Percentiles rank a stretch among this genome's conserved stretches.
Evolutionary conservation across 2,888 invertebrate species (phyloP).

Genomic region (Trichopria drosophilae): DNA sequence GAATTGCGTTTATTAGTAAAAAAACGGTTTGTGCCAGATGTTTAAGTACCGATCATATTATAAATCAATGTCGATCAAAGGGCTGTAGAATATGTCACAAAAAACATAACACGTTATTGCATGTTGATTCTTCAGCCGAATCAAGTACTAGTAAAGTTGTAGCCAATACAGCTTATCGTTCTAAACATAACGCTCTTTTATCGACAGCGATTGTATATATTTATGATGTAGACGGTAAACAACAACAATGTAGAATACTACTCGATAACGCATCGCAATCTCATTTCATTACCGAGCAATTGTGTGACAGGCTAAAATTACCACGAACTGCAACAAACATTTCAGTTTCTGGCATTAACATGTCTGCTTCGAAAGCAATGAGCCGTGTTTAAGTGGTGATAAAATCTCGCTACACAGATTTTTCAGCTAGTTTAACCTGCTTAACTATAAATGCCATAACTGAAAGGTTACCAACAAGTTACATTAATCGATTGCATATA

Average conservation of each 20-base stretch:
- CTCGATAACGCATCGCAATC: conserved; percentile 32
- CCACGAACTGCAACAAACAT: no score
- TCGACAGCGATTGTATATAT: conserved; percentile 24
- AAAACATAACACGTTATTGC: no score
- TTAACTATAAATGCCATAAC: conserved; percentile 31
- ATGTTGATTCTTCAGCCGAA: conserved; percentile 17
- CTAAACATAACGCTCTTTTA: conserved; percentile 13
- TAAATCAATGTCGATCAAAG: no score
- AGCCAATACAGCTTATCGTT: not conserved
- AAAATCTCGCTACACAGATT: conserved; percentile 27
- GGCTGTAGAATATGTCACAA: no score
- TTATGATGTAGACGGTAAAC: conserved; percentile 17
- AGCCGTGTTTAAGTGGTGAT: conserved; percentile 8
- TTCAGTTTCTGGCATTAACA: no score
- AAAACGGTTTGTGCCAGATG: no score
- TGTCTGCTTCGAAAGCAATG: not conserved
- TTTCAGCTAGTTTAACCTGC: conserved; percentile 24
- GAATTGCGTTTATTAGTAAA: no score
- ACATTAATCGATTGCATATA: conserved; percentile 7
- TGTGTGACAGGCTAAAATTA: conserved; percentile 2
- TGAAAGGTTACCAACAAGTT: conserved; percentile 17
- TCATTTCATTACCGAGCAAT: conserved; percentile 20
- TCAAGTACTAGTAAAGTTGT: no score
- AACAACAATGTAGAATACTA: conserved; percentile 23
- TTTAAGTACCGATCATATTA: no score